Evolutionary conservation across 1,140 invertebrate genomes (phyloP).

Genomic region (Calliphora vicina): DNA sequence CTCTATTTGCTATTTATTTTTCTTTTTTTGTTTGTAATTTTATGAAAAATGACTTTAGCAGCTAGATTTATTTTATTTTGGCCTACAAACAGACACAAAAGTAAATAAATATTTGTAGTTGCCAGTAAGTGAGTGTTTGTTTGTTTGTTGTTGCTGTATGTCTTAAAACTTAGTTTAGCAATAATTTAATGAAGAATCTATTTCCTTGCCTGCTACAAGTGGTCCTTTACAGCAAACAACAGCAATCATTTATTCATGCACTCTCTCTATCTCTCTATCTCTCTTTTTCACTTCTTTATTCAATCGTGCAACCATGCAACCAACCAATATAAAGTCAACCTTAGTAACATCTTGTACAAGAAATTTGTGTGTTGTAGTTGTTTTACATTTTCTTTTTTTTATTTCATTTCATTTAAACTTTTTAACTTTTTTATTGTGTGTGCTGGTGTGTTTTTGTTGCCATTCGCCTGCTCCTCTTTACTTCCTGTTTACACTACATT

Average conservation of each 20-base stretch:
- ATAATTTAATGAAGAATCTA: slow-evolving; percentile 14
- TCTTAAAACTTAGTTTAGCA: neutral
- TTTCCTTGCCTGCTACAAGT: neutral
- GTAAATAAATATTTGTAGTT: neutral
- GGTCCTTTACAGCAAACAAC: neutral
- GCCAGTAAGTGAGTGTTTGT: too few relatives aligned
- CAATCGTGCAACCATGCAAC: neutral
- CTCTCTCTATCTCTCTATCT: neutral
- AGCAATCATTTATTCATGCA: neutral
- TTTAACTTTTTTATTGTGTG: neutral
- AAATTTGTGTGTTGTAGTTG: neutral
- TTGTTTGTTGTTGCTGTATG: neutral
- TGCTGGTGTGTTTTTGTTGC: neutral
- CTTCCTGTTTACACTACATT: slow-evolving; percentile 9
- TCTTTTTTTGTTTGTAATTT: too few relatives aligned
- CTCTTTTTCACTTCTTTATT: too few relatives aligned
- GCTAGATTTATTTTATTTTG: too few relatives aligned
- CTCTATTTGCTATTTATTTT: too few relatives aligned
- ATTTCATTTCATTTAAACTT: neutral
- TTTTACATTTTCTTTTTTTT: neutral
- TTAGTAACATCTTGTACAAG: neutral
- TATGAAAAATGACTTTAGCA: too few relatives aligned
- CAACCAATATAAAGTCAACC: neutral
- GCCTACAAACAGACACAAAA: neutral
- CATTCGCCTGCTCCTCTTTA: neutral